Conservation (phyloP, 2,888 invertebrate species). For the Pammene fasciana region DNA sequence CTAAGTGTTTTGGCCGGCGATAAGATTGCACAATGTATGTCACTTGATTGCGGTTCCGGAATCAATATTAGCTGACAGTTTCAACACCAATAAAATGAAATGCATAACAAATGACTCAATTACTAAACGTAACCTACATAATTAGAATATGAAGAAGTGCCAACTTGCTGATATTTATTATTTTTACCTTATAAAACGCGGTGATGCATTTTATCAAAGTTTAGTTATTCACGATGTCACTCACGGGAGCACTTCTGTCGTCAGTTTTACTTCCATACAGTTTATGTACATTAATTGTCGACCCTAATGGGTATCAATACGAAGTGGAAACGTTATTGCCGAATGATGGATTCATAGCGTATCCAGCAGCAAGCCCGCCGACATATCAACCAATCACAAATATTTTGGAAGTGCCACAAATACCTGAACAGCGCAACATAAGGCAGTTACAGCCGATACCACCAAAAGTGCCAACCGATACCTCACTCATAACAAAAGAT, state of each 20-base stretch:
- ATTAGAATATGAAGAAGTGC: constrained; percentile 50
- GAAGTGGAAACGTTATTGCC: constrained; percentile 54
- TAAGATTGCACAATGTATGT: constrained; percentile 77
- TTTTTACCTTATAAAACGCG: constrained; percentile 28
- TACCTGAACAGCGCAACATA: constrained; percentile 37
- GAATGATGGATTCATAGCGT: constrained; percentile 38
- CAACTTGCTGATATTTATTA: constrained; percentile 51
- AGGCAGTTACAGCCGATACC: constrained; percentile 42
- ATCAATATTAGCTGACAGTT: constrained; percentile 75
- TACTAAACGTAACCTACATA: constrained; percentile 55
- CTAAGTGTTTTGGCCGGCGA: constrained; percentile 73
- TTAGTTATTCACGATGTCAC: constrained; percentile 56
- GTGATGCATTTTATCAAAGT: constrained; percentile 46
- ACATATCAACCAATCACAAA: constrained; percentile 27
- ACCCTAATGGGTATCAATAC: constrained; percentile 47
- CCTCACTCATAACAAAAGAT: constrained; percentile 44
- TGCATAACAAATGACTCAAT: constrained; percentile 51
- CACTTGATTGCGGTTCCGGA: constrained; percentile 75
- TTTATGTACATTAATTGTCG: constrained; percentile 35
- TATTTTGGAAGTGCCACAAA: constrained; percentile 35
- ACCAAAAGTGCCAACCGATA: constrained; percentile 44
- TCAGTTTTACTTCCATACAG: constrained; percentile 46
- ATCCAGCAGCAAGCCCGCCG: constrained; percentile 38
- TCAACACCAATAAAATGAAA: constrained; percentile 60
- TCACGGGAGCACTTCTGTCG: constrained; percentile 49